Base-by-base conservation (phyloP, 2,113 vertebrate genomes). In the Onychorhynchus coronatus region DNA sequence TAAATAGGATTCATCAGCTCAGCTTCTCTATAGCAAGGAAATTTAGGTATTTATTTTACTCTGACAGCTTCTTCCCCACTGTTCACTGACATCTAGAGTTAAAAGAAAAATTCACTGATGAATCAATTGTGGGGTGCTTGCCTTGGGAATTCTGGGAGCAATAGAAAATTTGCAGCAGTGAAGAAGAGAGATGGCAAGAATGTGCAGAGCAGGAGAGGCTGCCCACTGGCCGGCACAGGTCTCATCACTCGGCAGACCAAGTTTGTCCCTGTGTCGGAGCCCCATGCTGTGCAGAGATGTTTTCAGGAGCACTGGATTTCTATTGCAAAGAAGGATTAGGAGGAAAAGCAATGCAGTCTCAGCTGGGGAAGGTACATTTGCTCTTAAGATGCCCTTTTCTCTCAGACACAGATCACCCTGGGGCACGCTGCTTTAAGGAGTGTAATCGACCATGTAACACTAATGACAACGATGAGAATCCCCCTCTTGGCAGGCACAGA, bases 371-470 rank as follows among this genome's bases (percentile, higher is more conserved):
- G 63, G 33, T 3, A 0, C 19, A 23, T 25, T 53, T 37, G 52
- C 33, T 63, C 33, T 31, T 3, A n/a, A 46, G 19, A 62, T 0
- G 4, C 10, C 55, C 55, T 62, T 21, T 52, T 27, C 73, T 37
- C 24, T 25, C 47, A 28, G 66, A 39, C 39, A 35, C 17, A 46
- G 41, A 24, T 1, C 44, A 6, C 30, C 14, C 1, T 8, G 31
- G 87, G 67, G 39, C 67, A 35, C 0, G 2, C n/a, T 12, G 16
- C 49, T 37, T 30, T 47, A 22, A 3, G 31, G 30, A 1, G 25
- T 21, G 0, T 6, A 39, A 47, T 2, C 12, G 12, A 52, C 33
- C 12, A 12, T 0, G 5, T 4, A 53, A n/a, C 0, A 0, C 35
- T 23, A n/a, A 2, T 9, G 23, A n/a, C 17, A 25, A 44, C 39